Conservation (phyloP, 2,113 vertebrate species). For the Scolopax mira region DNA sequence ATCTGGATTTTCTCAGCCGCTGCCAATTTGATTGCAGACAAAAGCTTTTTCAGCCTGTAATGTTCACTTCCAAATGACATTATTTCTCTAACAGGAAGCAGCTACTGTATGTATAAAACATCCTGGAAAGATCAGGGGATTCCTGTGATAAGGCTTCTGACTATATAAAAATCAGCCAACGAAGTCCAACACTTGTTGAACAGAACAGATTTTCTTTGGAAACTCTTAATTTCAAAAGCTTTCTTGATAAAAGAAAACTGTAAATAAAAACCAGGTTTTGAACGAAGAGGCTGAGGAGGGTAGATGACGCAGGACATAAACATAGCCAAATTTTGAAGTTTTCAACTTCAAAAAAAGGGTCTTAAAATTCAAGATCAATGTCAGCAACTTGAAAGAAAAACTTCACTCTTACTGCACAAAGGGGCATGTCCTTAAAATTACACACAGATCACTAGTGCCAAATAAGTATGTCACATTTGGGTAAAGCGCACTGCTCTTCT, state of each 20-base stretch:
- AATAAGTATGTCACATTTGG: neutral
- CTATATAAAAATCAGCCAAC: neutral
- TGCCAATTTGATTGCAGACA: constrained; percentile 38
- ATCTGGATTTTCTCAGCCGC: constrained; percentile 2
- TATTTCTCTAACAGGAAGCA: constrained; percentile 45
- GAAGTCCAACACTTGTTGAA: neutral
- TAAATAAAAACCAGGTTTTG: neutral
- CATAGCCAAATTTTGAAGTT: neutral
- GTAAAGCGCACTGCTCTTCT: neutral
- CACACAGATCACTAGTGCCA: neutral
- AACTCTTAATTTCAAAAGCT: neutral
- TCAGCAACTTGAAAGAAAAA: neutral
- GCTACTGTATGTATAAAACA: constrained; percentile 48
- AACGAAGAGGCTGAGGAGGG: neutral
- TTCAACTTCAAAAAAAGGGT: neutral
- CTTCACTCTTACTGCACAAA: neutral
- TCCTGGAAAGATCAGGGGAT: constrained; percentile 9
- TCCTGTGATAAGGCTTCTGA: neutral
- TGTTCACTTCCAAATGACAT: neutral
- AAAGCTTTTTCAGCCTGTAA: constrained; percentile 41
- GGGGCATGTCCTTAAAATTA: neutral
- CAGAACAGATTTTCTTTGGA: neutral
- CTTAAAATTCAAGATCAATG: neutral
- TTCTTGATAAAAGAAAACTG: neutral
- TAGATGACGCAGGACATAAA: neutral